Base-by-base conservation (phyloP, 2,888 invertebrate species). In the Pristionchus arcanus region DNA sequence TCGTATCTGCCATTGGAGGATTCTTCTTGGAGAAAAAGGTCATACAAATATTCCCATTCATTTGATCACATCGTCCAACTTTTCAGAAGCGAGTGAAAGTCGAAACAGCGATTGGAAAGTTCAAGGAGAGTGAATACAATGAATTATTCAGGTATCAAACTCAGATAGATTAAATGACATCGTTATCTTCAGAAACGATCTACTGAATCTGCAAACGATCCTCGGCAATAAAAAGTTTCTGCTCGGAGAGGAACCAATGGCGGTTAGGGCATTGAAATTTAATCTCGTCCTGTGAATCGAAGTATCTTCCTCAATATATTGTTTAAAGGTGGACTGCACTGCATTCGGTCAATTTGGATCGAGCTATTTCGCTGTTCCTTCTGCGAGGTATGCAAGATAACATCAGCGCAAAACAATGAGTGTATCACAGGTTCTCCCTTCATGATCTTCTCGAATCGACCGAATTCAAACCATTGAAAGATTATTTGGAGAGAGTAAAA, bases 301-400 rank as follows among this genome's bases (percentile, higher is more conserved):
- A n/a, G n/a, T 16, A 13, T 11, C 31, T 1, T 55, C 13, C 42
- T 49, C 42, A 1, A 55, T 28, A n/a, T 81, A 3, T n/a, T 81
- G 7, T n/a, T 81, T 55, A 1, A 4, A 83, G 83, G 83, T 83
- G 25, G 83, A 83, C 31, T 83, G 83, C 31, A 83, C 83, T 83
- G 83, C 83, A 19, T 31, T 83, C 13, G 83, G 83, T 1, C 83
- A 53, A 31, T 55, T 83, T 55, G 83, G 28, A 55, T 53, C 28
- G 5, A 37, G 25, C 25, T 55, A 31, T 28, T 83, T n/a, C 21
- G 53, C 83, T 21, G 28, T 83, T 31, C 83, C 83, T 9, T 53
- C 53, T 1, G 28, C 83, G 16, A 83, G 83, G 83, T 83, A 4
- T 9, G 55, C 11, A 7, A 31, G 34, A 74, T 25, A 5, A 5